Percentiles rank a stretch among this genome's conserved stretches.
Evolutionary conservation across 2,113 vertebrate species (phyloP).

Genomic region (Labeo rohita): DNA sequence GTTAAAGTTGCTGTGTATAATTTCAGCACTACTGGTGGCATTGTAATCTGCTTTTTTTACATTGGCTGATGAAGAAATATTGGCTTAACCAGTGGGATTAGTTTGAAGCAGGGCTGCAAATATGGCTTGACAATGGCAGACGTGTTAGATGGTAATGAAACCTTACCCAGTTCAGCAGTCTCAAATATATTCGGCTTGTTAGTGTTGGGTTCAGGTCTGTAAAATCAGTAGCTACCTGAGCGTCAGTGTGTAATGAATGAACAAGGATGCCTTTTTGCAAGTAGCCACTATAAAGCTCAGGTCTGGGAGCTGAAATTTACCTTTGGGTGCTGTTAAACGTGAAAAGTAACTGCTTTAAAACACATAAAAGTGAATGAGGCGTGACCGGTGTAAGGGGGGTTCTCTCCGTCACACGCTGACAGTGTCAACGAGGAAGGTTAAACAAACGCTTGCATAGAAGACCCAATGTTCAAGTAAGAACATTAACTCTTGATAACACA

Average conservation of each 20-base stretch:
- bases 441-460: slow-evolving; percentile 67
- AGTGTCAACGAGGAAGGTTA: slow-evolving; percentile 74
- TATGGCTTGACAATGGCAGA: not conserved
- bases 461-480: slow-evolving; percentile 39
- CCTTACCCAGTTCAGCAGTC: slow-evolving; percentile 6
- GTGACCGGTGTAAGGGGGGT: not conserved
- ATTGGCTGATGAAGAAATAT: not conserved
- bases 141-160: not conserved
- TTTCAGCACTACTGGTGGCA: not conserved
- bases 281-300: slow-evolving; percentile 62
- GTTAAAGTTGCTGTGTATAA: not conserved
- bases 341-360: slow-evolving; percentile 72
- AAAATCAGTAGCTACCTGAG: slow-evolving; percentile 21
- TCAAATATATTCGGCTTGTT: slow-evolving; percentile 5
- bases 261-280: slow-evolving; percentile 52
- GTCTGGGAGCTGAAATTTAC: slow-evolving; percentile 71
- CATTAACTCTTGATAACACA: not conserved
- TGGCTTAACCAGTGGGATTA: not conserved
- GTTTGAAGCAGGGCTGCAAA: not conserved
- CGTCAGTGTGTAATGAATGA: slow-evolving; percentile 40
- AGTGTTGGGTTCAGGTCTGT: slow-evolving; percentile 36
- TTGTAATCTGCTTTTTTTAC: not conserved
- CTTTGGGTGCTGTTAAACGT: slow-evolving; percentile 69
- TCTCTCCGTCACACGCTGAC: slow-evolving; percentile 71
- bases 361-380: slow-evolving; percentile 59